Evolutionary conservation across 2,113 vertebrate species (phyloP).

Genomic region (Cryptoleucopteryx plumbea): DNA sequence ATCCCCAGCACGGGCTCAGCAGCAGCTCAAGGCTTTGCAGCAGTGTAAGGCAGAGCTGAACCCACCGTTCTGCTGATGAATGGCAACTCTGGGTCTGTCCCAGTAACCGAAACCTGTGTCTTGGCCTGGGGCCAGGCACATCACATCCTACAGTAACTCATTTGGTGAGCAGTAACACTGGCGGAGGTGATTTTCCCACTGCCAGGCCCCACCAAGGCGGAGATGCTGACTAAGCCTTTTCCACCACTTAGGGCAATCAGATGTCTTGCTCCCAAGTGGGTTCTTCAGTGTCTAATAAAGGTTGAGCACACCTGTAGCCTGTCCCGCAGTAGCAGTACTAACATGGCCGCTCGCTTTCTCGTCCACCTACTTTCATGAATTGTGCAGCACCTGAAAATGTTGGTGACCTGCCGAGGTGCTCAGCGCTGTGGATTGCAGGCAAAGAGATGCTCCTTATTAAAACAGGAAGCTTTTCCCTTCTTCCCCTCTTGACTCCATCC

Average conservation of each 20-base stretch:
- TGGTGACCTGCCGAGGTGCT: not conserved
- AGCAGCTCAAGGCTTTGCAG: not conserved
- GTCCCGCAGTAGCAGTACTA: not conserved
- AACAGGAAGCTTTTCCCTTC: not conserved
- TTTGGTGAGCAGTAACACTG: rapidly evolving
- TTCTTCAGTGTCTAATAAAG: not conserved
- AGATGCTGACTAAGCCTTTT: not conserved
- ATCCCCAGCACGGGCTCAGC: not conserved
- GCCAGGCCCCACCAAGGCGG: not conserved
- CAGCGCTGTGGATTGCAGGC: not conserved
- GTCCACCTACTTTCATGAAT: not conserved
- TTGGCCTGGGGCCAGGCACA: rapidly evolving
- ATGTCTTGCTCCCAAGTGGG: not conserved
- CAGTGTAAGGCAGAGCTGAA: not conserved
- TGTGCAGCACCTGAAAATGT: not conserved
- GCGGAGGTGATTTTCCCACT: not conserved
- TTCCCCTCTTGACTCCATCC: not conserved
- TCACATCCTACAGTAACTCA: not conserved
- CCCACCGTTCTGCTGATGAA: rapidly evolving
- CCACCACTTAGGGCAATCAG: not conserved
- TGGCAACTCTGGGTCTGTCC: not conserved
- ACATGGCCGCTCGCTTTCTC: rapidly evolving
- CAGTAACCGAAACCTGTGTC: not conserved
- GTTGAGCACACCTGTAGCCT: not conserved
- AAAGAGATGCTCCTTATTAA: not conserved